These are phyloP conservation scores for Hartigia nigra DNA, from an alignment of 2,888 invertebrate genomes.

Conservation along the genomic window DNA sequence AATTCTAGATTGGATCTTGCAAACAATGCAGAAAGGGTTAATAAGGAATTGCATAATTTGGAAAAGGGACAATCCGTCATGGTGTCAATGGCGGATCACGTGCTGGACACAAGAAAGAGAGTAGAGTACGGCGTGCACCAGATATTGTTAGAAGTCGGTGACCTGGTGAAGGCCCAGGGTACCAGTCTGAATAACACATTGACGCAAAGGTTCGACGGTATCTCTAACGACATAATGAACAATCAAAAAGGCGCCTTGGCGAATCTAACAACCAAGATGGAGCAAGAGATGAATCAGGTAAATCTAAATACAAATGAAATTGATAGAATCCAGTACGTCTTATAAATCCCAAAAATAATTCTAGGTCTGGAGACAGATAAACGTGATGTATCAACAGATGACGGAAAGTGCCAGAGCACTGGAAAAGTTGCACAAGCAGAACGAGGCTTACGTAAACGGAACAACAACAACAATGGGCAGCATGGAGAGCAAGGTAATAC, in stretches of 20 bases:
- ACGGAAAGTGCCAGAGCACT: conserved; percentile 79
- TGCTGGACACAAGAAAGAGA: conserved; percentile 84
- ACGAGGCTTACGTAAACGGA: conserved; percentile 83
- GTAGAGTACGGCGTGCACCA: conserved; percentile 88
- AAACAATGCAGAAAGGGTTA: conserved; percentile 51
- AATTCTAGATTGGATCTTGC: conserved; percentile 48
- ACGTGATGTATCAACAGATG: conserved; percentile 88
- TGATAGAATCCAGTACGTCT: background rate
- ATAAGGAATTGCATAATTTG: conserved; percentile 67
- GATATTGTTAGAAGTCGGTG: conserved; percentile 80
- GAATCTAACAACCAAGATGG: conserved; percentile 82
- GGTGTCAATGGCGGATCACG: conserved; percentile 85
- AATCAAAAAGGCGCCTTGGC: conserved; percentile 79
- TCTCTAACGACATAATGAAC: conserved; percentile 76
- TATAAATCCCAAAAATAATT: background rate
- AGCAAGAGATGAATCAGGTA: conserved; percentile 80
- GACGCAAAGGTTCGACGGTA: conserved; percentile 75
- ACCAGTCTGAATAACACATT: conserved; percentile 76
- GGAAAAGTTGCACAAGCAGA: conserved; percentile 81
- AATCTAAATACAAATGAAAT: background rate
- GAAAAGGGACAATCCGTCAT: conserved; percentile 82
- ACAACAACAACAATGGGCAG: conserved; percentile 80
- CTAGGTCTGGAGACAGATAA: conserved; percentile 88
- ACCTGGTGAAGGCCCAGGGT: conserved; percentile 75
- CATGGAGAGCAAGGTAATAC: conserved; percentile 78